Base-by-base conservation (phyloP, 1,140 invertebrate genomes). In the Pachyrhynchus sulphureomaculatus region DNA sequence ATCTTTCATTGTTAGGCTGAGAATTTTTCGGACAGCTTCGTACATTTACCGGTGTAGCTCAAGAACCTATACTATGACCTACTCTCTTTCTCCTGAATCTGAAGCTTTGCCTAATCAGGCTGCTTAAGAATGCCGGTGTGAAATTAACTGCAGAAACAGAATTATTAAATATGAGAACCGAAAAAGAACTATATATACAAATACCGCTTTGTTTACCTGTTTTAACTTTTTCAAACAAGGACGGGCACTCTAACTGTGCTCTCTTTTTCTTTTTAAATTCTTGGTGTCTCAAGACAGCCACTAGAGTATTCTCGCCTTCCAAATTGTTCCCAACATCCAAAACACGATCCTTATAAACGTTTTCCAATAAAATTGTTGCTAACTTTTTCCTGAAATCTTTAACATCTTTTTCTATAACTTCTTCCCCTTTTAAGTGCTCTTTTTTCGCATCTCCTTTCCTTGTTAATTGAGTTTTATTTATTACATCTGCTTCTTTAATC, bases 161-260 rank as follows among this genome's bases (percentile, higher is more conserved):
- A n/a, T n/a, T n/a, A n/a, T n/a, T n/a, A n/a, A n/a, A n/a, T n/a
- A n/a, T n/a, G n/a, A n/a, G n/a, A n/a, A n/a, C n/a, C n/a, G n/a
- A n/a, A n/a, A n/a, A n/a, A n/a, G n/a, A n/a, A n/a, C n/a, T n/a
- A n/a, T n/a, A n/a, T n/a, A n/a, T n/a, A n/a, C n/a, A n/a, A n/a
- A n/a, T n/a, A n/a, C n/a, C n/a, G n/a, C n/a, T n/a, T n/a, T n/a
- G n/a, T 32, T 34, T 34, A 54, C 51, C 51, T 17, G 24, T 12
- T 54, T 54, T 54, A 3, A 54, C 36, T 54, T 54, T 54, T 10
- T 42, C n/a, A 23, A 41, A 54, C 5, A 54, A 33, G 13, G 49
- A 39, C 5, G 12, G 12, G 15, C 36, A 6, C n/a, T 52, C 33
- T 33, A 52, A 10, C 13, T 26, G 8, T 13, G 41, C 42, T 42